phyloP scores from a whole-genome alignment of 2,113 vertebrate species.

The Steatornis caripensis region DNA sequence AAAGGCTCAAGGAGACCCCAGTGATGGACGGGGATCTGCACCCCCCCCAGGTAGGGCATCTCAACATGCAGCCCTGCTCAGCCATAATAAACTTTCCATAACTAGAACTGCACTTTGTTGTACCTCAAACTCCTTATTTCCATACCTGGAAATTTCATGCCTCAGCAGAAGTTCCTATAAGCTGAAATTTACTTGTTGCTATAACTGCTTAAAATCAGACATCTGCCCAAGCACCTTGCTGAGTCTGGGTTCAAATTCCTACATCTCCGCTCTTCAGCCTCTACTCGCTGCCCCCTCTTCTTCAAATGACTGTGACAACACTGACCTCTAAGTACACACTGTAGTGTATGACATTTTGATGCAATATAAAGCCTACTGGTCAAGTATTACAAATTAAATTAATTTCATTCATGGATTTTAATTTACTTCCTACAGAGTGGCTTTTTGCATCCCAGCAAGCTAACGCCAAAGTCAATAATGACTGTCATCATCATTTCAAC shows the following conservation, averaged over 20 bases:
- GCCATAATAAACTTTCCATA: not conserved
- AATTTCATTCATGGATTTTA: conserved; percentile 10
- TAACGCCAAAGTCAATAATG: not conserved
- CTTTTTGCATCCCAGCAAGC: not conserved
- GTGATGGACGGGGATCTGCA: accelerated
- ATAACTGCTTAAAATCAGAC: not conserved
- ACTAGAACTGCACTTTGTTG: not conserved
- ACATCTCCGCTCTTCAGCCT: not conserved
- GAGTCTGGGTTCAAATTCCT: not conserved
- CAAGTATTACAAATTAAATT: conserved; percentile 1
- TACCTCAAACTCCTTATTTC: not conserved
- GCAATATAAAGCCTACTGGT: not conserved
- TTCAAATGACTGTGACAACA: not conserved
- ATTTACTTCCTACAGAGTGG: conserved; percentile 20
- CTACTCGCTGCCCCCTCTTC: not conserved
- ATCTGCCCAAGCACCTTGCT: not conserved
- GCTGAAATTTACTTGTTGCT: not conserved
- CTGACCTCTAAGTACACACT: not conserved
- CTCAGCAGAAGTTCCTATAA: not conserved
- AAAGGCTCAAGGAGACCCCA: not conserved
- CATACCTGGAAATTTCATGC: not conserved
- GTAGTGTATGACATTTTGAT: not conserved
- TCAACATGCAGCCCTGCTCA: not conserved
- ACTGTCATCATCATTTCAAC: not conserved
- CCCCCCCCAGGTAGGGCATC: too few species aligned